phyloP scores from a whole-genome alignment of 2,888 invertebrate species.

The Cosmia trapezina region DNA sequence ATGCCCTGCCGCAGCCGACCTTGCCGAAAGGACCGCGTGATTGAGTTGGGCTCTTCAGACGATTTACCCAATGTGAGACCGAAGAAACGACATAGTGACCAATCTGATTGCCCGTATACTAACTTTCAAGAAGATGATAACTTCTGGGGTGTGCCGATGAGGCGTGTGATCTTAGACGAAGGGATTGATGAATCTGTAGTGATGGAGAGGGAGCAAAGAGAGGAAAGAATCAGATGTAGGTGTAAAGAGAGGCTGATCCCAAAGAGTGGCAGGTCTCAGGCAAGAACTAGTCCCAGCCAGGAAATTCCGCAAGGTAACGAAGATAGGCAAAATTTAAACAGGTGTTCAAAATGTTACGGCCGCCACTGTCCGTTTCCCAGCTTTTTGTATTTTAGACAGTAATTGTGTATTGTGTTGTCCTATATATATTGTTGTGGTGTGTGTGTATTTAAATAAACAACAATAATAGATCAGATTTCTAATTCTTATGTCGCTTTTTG shows the following conservation, averaged over 20 bases:
- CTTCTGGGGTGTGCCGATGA: slow-evolving; percentile 53
- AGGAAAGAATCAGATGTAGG: slow-evolving; percentile 58
- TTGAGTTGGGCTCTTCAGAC: slow-evolving; percentile 58
- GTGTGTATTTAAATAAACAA: slow-evolving; percentile 27
- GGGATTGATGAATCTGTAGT: slow-evolving; percentile 39
- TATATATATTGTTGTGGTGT: slow-evolving; percentile 29
- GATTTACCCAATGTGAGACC: slow-evolving; percentile 44
- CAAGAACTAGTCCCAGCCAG: not conserved
- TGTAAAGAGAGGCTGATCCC: slow-evolving; percentile 55
- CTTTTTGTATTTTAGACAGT: slow-evolving; percentile 71
- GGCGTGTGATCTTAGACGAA: slow-evolving; percentile 48
- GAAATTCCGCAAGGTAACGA: slow-evolving; percentile 4
- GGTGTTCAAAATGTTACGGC: slow-evolving; percentile 72
- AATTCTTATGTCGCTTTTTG: not conserved
- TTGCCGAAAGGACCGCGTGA: slow-evolving; percentile 43
- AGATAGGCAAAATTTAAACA: slow-evolving; percentile 39
- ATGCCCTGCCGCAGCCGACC: slow-evolving; percentile 20
- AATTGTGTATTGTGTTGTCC: slow-evolving; percentile 43
- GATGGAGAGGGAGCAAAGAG: slow-evolving; percentile 54
- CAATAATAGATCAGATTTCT: not conserved
- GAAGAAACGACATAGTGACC: slow-evolving; percentile 26
- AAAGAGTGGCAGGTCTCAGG: slow-evolving; percentile 27
- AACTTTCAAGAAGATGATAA: slow-evolving; percentile 51
- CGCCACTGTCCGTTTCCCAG: slow-evolving; percentile 74
- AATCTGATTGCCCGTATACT: slow-evolving; percentile 44